These are phyloP conservation scores for Chamaea fasciata DNA, from an alignment of 2,113 vertebrate genomes.

Conservation along the genomic window DNA sequence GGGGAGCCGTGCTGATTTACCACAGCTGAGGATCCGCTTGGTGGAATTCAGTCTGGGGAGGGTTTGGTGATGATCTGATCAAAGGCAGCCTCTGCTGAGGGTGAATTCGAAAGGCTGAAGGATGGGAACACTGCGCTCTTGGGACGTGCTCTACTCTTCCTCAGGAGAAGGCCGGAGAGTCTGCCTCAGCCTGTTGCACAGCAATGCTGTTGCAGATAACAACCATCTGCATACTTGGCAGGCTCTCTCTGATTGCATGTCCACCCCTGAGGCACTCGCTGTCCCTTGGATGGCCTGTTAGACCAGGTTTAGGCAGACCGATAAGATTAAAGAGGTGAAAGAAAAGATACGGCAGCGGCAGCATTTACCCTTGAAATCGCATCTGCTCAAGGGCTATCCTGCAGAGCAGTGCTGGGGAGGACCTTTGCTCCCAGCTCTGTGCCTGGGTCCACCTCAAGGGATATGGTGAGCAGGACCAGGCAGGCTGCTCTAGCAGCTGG, in stretches of 20 bases:
- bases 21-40: not conserved
- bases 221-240: conserved; percentile 54
- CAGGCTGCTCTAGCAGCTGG: not conserved
- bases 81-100: not conserved
- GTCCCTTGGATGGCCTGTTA: conserved; percentile 50
- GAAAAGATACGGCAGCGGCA: not conserved
- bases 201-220: conserved; percentile 46
- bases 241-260: not conserved
- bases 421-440: not conserved
- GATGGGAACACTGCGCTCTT: not conserved
- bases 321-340: conserved; percentile 59
- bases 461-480: not conserved
- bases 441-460: not conserved
- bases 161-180: not conserved
- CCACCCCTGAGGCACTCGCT: conserved; percentile 19
- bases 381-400: not conserved
- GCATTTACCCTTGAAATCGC: not conserved
- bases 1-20: not conserved
- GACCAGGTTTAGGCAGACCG: conserved; percentile 33
- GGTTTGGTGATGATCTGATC: not conserved
- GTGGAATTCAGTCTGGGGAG: not conserved
- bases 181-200: not conserved
- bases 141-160: not conserved
- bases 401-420: not conserved
- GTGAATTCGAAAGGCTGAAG: not conserved